phyloP scores from a whole-genome alignment of 1,140 invertebrate genomes.

The Drosophila prosaltans region DNA sequence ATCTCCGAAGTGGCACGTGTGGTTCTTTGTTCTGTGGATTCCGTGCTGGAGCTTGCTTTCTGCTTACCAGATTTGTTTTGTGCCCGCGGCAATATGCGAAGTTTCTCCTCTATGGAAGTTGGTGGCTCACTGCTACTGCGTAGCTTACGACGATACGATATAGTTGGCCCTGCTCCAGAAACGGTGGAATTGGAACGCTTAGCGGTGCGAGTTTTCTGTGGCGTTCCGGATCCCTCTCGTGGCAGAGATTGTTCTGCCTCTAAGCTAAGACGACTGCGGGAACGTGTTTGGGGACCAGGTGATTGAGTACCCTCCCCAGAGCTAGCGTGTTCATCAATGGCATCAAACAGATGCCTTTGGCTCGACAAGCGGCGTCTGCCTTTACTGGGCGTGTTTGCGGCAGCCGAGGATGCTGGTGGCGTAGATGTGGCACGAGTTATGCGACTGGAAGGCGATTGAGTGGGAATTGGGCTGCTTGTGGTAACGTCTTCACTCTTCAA shows the following conservation, averaged over 20 bases:
- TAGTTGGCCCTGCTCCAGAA: not conserved
- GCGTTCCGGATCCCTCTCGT: not conserved
- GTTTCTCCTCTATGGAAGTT: not conserved
- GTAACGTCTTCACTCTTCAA: constrained; percentile 33
- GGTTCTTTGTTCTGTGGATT: too few species aligned
- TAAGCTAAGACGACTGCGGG: constrained; percentile 43
- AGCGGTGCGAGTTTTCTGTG: not conserved
- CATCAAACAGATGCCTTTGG: constrained; percentile 43
- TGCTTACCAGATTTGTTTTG: constrained; percentile 6
- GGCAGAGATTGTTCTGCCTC: constrained; percentile 16
- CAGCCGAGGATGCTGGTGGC: constrained; percentile 2
- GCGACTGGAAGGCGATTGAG: not conserved
- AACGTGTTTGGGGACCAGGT: constrained; percentile 45
- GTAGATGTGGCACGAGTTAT: not conserved
- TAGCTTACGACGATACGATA: not conserved
- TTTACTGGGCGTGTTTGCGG: constrained; percentile 27
- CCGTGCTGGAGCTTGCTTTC: not conserved
- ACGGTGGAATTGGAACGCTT: constrained; percentile 17
- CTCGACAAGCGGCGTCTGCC: constrained; percentile 5
- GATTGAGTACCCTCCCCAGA: not conserved
- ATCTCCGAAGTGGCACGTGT: too few species aligned
- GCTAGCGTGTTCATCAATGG: constrained; percentile 50
- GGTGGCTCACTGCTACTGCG: constrained; percentile 50
- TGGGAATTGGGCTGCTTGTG: not conserved
- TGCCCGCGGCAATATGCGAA: too few species aligned